Percentiles rank a stretch among this genome's conserved stretches.
Conservation (phyloP, 2,113 vertebrate genomes). For the Phainopepla nitens region DNA sequence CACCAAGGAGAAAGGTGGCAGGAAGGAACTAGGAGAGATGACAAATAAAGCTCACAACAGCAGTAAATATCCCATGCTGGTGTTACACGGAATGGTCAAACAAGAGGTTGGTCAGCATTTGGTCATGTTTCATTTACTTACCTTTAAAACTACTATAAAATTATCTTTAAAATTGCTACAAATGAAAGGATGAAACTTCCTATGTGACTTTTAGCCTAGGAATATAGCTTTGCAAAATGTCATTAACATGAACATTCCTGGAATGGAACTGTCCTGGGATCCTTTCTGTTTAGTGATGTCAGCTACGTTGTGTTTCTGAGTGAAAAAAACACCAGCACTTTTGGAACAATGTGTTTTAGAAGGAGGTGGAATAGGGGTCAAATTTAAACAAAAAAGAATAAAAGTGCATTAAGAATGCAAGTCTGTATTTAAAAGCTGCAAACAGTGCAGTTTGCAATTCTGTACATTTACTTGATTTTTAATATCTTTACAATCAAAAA, state of each 20-base stretch:
- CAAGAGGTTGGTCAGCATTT: conserved; percentile 7
- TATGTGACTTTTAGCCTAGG: not conserved
- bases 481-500: not conserved
- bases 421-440: not conserved
- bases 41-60: not conserved
- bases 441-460: not conserved
- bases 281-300: not conserved
- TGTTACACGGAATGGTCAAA: not conserved
- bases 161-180: not conserved
- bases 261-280: not conserved
- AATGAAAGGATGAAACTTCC: not conserved
- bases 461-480: not conserved
- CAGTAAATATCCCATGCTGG: not conserved
- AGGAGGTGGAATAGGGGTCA: conserved; percentile 38
- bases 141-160: not conserved
- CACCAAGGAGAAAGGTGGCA: conserved; percentile 33
- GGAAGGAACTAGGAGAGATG: not conserved
- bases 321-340: not conserved
- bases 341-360: not conserved
- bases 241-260: not conserved
- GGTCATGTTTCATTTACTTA: not conserved
- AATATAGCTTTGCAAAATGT: not conserved
- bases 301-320: not conserved
- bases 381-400: not conserved
- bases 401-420: not conserved